These are phyloP conservation scores for Panthera uncia DNA, from an alignment of 2,113 vertebrate genomes.

Conservation along the genomic window DNA sequence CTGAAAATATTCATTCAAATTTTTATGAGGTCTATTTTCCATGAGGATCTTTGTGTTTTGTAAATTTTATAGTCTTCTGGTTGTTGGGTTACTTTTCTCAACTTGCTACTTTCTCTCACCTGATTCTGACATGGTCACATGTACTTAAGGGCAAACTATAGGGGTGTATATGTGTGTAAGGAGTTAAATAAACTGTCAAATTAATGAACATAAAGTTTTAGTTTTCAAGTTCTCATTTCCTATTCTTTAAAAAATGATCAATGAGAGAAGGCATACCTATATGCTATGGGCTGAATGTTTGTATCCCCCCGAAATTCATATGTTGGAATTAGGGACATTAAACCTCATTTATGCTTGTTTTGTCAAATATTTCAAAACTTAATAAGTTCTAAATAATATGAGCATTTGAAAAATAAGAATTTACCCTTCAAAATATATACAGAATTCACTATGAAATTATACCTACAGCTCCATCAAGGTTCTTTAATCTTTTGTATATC, in stretches of 20 bases:
- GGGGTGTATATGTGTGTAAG: background rate
- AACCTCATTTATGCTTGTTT: background rate
- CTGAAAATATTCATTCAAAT: background rate
- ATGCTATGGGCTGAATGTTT: background rate
- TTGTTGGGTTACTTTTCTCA: background rate
- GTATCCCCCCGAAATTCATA: background rate
- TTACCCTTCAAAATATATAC: no score
- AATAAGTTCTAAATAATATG: no score
- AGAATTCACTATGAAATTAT: background rate
- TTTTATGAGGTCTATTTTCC: background rate
- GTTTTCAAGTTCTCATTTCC: background rate
- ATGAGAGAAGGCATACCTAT: accelerated
- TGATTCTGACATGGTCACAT: background rate
- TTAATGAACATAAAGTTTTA: no score
- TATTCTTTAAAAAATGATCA: background rate
- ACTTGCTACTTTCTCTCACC: background rate
- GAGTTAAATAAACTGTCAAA: no score
- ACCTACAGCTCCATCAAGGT: background rate
- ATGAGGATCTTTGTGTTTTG: background rate
- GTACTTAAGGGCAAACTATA: background rate
- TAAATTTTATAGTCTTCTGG: background rate
- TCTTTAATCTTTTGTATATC: background rate
- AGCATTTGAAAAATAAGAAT: no score
- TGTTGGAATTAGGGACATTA: background rate
- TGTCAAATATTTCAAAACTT: no score